A percentile compares a stretch with the other conserved stretches of the same genome.
Conservation (phyloP, 1,140 invertebrate genomes). For the Cotesia vestalis region DNA sequence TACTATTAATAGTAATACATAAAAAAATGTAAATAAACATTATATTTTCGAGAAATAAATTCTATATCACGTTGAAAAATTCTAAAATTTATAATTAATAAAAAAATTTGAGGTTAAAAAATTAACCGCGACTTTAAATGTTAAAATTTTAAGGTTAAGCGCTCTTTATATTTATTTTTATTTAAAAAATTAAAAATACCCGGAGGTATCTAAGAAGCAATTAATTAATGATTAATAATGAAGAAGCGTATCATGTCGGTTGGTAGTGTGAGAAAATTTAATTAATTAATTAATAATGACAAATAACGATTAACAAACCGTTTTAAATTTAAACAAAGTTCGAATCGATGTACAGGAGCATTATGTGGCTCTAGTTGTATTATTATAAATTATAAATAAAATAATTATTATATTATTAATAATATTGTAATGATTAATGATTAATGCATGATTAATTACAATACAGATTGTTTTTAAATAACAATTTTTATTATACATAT, state of each 20-base stretch:
- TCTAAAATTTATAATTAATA: slow-evolving; percentile 15
- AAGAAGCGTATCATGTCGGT: slow-evolving; percentile 12
- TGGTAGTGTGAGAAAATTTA: slow-evolving; percentile 8
- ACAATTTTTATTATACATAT: slow-evolving; percentile 29
- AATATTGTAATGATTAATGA: slow-evolving; percentile 27
- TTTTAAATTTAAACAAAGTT: slow-evolving; percentile 28
- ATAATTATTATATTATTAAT: no score
- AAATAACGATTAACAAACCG: slow-evolving; percentile 2
- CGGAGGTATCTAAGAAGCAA: no score
- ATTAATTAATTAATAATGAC: slow-evolving; percentile 34
- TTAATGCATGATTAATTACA: slow-evolving; percentile 41
- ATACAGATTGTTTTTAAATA: slow-evolving; percentile 36
- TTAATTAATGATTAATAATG: no score
- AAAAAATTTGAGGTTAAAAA: no score
- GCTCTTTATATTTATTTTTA: no score
- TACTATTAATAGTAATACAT: background rate
- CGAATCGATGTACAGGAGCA: slow-evolving; percentile 43
- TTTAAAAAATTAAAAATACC: no score
- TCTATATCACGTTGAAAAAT: slow-evolving; percentile 8
- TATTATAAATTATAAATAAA: slow-evolving; percentile 36
- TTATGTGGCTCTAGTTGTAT: slow-evolving; percentile 45
- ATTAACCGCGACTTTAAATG: no score
- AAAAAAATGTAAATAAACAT: background rate
- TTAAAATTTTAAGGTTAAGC: no score
- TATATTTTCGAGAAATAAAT: no score